Conservation (phyloP, 2,113 vertebrate species). For the Micromys minutus region DNA sequence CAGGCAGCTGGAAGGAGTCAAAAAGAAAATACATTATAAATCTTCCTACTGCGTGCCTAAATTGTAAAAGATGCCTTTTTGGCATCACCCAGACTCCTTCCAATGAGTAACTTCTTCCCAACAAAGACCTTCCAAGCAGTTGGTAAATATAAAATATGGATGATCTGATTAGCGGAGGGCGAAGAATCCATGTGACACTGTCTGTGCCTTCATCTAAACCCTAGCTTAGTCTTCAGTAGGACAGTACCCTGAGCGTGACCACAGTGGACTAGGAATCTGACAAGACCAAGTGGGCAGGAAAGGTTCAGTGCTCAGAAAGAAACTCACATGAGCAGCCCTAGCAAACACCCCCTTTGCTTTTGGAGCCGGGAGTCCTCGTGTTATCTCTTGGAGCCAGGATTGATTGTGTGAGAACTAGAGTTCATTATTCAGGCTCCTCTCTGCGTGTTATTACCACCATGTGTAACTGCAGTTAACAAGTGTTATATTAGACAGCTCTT, state of each 20-base stretch:
- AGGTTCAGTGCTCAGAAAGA: background rate
- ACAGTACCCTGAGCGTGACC: rapidly evolving
- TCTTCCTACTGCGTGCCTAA: constrained; percentile 65
- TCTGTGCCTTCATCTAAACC: background rate
- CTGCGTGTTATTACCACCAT: rapidly evolving
- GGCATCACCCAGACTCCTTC: constrained; percentile 22
- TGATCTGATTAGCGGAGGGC: background rate
- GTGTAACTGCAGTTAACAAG: too few species aligned
- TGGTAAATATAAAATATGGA: constrained; percentile 38
- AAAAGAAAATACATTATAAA: constrained; percentile 77
- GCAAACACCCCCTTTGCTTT: too few species aligned
- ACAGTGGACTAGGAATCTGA: background rate
- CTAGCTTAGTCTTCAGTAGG: background rate
- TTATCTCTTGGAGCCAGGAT: too few species aligned
- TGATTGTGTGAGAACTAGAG: rapidly evolving
- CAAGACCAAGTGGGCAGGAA: background rate
- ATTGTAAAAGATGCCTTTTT: constrained; percentile 78
- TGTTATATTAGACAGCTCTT: background rate
- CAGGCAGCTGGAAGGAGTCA: constrained; percentile 71
- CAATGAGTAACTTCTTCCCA: constrained; percentile 61
- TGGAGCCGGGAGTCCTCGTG: rapidly evolving
- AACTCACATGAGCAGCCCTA: background rate
- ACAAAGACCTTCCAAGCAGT: constrained; percentile 60
- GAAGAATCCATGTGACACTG: rapidly evolving
- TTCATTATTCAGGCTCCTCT: background rate